Percentiles rank a stretch among this genome's conserved stretches.
phyloP scores from a whole-genome alignment of 1,140 invertebrate genomes.

The Tetramorium parvispinum region DNA sequence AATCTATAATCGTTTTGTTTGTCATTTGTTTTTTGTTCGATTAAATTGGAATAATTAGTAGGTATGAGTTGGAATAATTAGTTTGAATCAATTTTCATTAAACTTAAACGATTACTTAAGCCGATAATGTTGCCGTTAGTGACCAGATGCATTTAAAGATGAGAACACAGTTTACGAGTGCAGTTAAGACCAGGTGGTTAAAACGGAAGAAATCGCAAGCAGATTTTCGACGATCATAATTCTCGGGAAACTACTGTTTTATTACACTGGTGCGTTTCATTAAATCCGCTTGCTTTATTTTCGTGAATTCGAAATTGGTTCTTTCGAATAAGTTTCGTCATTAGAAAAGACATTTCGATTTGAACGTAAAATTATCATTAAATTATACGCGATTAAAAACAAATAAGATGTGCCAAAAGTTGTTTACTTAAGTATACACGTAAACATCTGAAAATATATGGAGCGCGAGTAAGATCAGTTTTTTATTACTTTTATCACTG shows the following conservation, averaged over 20 bases:
- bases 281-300: constrained; percentile 27
- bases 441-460: not conserved
- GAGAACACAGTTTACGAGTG: constrained; percentile 10
- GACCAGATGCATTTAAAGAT: constrained; percentile 32
- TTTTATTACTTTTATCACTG: constrained; percentile 12
- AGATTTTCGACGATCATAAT: constrained; percentile 51
- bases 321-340: not conserved
- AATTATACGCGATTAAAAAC: not conserved
- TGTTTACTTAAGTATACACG: not conserved
- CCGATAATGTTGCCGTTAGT: constrained; percentile 13
- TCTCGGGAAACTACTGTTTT: constrained; percentile 26
- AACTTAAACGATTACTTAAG: constrained; percentile 11
- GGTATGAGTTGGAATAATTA: not conserved
- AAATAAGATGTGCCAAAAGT: not conserved
- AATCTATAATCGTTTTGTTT: not conserved
- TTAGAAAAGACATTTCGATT: constrained; percentile 3
- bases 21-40: not conserved
- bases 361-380: not conserved
- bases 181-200: constrained; percentile 43
- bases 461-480: not conserved
- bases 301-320: constrained; percentile 16
- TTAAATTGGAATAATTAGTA: constrained; percentile 3
- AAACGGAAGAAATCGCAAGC: constrained; percentile 41
- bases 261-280: constrained; percentile 47
- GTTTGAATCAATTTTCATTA: constrained; percentile 8